phyloP scores from a whole-genome alignment of 2,113 vertebrate genomes.

The Tangachromis dhanisi region DNA sequence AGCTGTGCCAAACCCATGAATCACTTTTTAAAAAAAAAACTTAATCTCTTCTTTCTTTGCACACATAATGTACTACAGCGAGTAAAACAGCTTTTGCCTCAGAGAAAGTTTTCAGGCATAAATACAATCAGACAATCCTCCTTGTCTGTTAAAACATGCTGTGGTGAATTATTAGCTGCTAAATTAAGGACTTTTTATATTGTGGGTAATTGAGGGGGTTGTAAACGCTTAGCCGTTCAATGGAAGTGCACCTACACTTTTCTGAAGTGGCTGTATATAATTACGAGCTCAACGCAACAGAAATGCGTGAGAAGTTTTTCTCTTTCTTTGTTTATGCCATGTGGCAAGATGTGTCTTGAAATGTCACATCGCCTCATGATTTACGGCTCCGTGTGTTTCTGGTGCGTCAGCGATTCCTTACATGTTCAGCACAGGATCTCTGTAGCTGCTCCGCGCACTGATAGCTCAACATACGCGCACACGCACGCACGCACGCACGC shows the following conservation, averaged over 20 bases:
- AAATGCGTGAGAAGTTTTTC: constrained; percentile 31
- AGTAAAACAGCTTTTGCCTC: constrained; percentile 1
- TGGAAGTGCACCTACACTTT: constrained; percentile 31
- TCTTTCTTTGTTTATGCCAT: constrained; percentile 32
- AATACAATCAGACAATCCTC: constrained; percentile 11
- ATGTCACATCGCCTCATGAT: constrained; percentile 61
- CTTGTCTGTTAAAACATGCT: constrained; percentile 40
- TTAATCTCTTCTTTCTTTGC: neutral
- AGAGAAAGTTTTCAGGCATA: constrained; percentile 27
- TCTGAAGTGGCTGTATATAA: constrained; percentile 45
- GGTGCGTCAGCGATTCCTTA: constrained; percentile 61
- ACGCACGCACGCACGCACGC: neutral
- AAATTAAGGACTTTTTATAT: constrained; percentile 57
- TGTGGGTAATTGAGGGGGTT: constrained; percentile 64
- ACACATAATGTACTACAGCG: neutral
- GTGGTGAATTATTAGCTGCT: constrained; percentile 58
- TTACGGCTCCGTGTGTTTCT: constrained; percentile 54
- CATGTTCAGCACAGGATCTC: constrained; percentile 46
- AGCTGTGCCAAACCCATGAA: neutral
- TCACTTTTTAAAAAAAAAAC: neutral
- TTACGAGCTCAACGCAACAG: constrained; percentile 50
- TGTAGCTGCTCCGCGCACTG: neutral
- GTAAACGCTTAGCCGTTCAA: constrained; percentile 54
- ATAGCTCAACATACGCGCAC: neutral
- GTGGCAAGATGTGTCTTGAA: constrained; percentile 61